These are phyloP conservation scores for Sinodicranocentrus sp. DNA, from an alignment of 2,888 invertebrate species.

Conservation along the genomic window DNA sequence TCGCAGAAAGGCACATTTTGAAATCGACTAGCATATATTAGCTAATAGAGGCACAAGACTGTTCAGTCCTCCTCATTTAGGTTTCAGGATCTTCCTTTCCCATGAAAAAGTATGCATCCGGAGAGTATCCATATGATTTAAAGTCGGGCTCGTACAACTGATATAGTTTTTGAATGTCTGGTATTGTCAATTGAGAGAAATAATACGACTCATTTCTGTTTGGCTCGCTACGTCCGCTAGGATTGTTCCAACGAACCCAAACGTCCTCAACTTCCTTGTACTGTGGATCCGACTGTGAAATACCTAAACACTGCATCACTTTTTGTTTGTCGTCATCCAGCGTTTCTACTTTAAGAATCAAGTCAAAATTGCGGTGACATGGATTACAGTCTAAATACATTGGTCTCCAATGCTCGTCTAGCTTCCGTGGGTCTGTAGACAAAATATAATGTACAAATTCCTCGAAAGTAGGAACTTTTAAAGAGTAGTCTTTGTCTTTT, in stretches of 20 bases:
- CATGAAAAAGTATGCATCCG: slow-evolving; percentile 63
- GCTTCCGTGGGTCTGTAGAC: slow-evolving; percentile 41
- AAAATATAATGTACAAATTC: slow-evolving; percentile 73
- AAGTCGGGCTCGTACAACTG: slow-evolving; percentile 72
- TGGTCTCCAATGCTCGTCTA: slow-evolving; percentile 76
- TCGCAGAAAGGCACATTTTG: no score
- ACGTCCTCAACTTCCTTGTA: slow-evolving; percentile 62
- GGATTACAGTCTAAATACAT: slow-evolving; percentile 73
- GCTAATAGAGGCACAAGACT: no score
- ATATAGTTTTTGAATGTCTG: slow-evolving; percentile 59
- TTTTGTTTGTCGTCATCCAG: slow-evolving; percentile 69
- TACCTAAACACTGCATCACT: slow-evolving; percentile 59
- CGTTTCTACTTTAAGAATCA: slow-evolving; percentile 73
- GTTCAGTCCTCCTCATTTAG: no score
- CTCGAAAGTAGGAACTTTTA: slow-evolving; percentile 69
- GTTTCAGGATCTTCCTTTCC: background rate
- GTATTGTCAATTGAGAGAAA: slow-evolving; percentile 65
- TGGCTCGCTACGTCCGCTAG: slow-evolving; percentile 37
- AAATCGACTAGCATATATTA: no score
- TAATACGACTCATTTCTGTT: slow-evolving; percentile 56
- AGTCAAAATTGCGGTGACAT: slow-evolving; percentile 70
- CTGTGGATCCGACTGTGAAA: slow-evolving; percentile 19
- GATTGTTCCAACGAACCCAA: slow-evolving; percentile 73
- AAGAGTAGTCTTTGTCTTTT: background rate
- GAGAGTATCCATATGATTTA: slow-evolving; percentile 67